Conservation (phyloP, 2,888 invertebrate species). For the Chloromyia formosa region DNA sequence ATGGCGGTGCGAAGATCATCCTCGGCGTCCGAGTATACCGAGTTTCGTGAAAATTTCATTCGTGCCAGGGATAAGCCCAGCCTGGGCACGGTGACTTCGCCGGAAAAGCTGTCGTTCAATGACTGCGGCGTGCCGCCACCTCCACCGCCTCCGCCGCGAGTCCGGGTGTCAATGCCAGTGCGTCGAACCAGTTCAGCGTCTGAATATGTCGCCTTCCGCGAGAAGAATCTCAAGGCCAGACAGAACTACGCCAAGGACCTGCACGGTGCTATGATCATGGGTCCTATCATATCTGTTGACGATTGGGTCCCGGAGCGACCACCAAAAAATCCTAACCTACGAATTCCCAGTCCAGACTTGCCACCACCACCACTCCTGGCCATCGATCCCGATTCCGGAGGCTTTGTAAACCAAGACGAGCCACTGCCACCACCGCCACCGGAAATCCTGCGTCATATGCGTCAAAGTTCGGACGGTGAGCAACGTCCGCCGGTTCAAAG, state of each 20-base stretch:
- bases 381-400: conserved; percentile 56
- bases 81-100: conserved; percentile 55
- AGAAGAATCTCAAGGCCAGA: conserved; percentile 59
- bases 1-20: conserved; percentile 68
- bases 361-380: conserved; percentile 61
- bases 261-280: conserved; percentile 70
- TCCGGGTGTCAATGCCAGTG: conserved; percentile 55
- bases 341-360: conserved; percentile 64
- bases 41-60: conserved; percentile 60
- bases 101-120: conserved; percentile 62
- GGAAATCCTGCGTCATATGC: conserved; percentile 58
- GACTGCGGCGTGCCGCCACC: conserved; percentile 64
- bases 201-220: conserved; percentile 68
- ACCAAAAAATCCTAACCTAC: conserved; percentile 76
- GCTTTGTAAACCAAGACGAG: conserved; percentile 56
- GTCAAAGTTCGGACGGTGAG: conserved; percentile 50
- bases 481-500: conserved; percentile 59
- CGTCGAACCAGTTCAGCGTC: conserved; percentile 73
- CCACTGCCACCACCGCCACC: conserved; percentile 64
- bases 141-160: conserved; percentile 63
- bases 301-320: conserved; percentile 80
- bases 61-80: conserved; percentile 49
- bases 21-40: conserved; percentile 75
- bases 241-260: conserved; percentile 60
- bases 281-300: conserved; percentile 71